Conservation (phyloP, 1,140 invertebrate species). For the Pachypeltis micranthus region DNA sequence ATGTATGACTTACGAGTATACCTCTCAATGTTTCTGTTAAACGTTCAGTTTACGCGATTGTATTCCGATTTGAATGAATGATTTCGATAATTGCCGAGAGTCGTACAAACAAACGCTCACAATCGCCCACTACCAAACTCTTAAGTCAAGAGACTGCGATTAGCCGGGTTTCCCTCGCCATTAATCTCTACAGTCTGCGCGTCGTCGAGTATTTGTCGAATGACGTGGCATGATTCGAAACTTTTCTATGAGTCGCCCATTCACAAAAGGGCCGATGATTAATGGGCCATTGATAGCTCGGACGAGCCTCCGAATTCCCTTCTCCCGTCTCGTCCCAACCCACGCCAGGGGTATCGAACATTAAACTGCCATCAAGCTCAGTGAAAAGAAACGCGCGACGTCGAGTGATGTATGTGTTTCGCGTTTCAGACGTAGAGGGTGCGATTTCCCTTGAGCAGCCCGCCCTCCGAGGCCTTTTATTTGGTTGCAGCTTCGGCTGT, state of each 20-base stretch:
- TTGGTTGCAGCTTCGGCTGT: too few relatives aligned
- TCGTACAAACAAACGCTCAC: too few relatives aligned
- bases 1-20: too few relatives aligned
- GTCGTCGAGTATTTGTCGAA: not conserved
- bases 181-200: not conserved
- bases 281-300: not conserved
- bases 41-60: too few relatives aligned
- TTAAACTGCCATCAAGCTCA: not conserved
- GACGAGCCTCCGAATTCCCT: not conserved
- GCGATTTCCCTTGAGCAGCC: too few relatives aligned
- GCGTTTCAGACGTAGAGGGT: not conserved
- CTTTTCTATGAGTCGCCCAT: not conserved
- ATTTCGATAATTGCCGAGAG: too few relatives aligned
- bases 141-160: too few relatives aligned
- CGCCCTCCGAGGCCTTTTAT: too few relatives aligned
- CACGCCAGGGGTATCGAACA: not conserved
- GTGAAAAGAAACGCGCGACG: not conserved
- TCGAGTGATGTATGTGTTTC: not conserved
- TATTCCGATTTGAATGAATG: too few relatives aligned
- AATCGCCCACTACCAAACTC: too few relatives aligned
- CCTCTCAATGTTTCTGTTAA: too few relatives aligned
- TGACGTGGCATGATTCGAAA: not conserved
- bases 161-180: not conserved
- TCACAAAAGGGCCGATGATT: not conserved
- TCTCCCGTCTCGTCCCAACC: too few relatives aligned